These are phyloP conservation scores for Himalopsyche kuldschensis DNA, from an alignment of 2,888 invertebrate genomes.

Conservation along the genomic window DNA sequence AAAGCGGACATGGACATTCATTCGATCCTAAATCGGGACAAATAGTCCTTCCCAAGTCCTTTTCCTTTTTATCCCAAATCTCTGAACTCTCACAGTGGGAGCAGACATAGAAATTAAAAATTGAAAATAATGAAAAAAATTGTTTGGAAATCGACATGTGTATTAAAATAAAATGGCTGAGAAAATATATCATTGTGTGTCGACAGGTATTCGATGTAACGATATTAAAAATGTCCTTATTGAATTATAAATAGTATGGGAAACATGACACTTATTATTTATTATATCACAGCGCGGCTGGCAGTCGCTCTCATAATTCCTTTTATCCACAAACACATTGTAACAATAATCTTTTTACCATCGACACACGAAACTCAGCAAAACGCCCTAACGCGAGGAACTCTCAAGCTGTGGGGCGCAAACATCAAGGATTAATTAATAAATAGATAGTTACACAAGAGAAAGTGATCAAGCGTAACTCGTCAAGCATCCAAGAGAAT, in stretches of 20 bases:
- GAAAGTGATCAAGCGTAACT: too few relatives aligned
- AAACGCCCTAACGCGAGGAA: neutral
- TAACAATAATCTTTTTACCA: neutral
- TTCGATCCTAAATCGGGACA: too few relatives aligned
- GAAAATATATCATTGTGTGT: neutral
- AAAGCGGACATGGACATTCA: too few relatives aligned
- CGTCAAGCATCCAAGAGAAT: too few relatives aligned
- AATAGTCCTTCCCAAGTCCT: too few relatives aligned
- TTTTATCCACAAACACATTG: neutral
- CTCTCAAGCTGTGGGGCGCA: neutral
- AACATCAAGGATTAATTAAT: too few relatives aligned
- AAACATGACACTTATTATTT: neutral
- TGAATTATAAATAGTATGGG: neutral
- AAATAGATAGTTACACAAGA: too few relatives aligned
- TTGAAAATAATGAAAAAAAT: too few relatives aligned
- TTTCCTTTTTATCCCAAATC: too few relatives aligned
- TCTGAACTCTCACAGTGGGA: too few relatives aligned
- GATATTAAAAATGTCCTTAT: neutral
- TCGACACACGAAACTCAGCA: neutral
- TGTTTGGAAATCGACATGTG: neutral
- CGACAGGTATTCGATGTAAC: neutral
- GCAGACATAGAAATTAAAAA: too few relatives aligned
- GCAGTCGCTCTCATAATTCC: neutral
- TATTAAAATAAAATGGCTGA: neutral
- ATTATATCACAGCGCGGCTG: neutral